Conservation (phyloP, 2,113 vertebrate species). For the Ameiurus melas region DNA sequence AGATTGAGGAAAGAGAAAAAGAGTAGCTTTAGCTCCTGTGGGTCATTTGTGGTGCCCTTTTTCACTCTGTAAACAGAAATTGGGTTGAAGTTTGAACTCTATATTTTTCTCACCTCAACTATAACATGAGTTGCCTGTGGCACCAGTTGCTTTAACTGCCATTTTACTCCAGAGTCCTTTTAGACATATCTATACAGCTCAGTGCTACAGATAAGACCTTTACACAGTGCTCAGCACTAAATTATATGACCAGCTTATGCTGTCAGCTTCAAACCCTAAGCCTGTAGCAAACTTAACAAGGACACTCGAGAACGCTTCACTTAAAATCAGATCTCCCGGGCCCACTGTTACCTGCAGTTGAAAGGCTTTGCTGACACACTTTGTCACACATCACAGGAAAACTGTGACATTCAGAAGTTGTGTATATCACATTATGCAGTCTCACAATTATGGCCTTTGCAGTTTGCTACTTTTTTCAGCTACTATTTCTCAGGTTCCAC, state of each 20-base stretch:
- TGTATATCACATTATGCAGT: background rate
- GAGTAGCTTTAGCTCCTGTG: constrained; percentile 42
- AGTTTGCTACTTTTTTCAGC: constrained; percentile 2
- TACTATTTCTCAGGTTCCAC: background rate
- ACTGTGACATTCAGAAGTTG: background rate
- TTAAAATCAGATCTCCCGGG: constrained; percentile 6
- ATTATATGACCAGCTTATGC: constrained; percentile 11
- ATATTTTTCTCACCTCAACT: constrained; percentile 17
- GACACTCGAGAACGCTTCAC: background rate
- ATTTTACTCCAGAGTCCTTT: constrained; percentile 15
- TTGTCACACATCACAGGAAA: background rate
- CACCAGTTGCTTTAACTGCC: constrained; percentile 10
- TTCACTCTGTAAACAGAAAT: constrained; percentile 19
- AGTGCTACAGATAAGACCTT: constrained; percentile 1
- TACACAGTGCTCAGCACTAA: background rate
- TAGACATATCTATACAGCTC: constrained; percentile 22
- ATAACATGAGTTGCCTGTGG: background rate
- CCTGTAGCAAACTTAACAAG: background rate
- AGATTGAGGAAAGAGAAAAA: constrained; percentile 51
- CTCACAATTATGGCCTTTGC: background rate
- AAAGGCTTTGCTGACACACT: background rate
- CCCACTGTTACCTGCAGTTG: background rate
- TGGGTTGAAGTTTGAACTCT: constrained; percentile 8
- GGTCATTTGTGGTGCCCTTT: background rate
- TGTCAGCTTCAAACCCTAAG: constrained; percentile 7